A percentile compares a stretch with the other conserved stretches of the same genome.
phyloP scores from a whole-genome alignment of 2,888 invertebrate genomes.

The Pyrrhia umbra region DNA sequence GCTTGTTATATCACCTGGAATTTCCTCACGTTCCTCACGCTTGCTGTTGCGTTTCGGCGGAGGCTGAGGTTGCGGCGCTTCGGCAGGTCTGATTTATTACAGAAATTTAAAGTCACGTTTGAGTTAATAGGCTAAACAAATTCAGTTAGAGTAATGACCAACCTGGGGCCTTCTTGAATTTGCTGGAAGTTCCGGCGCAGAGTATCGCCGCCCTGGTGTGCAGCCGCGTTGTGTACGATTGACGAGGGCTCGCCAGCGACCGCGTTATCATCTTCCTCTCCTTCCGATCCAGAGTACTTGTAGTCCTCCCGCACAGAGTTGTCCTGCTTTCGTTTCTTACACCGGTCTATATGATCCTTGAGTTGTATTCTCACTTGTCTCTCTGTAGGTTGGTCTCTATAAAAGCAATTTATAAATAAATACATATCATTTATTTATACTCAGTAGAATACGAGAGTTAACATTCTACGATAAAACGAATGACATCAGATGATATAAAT shows the following conservation, averaged over 20 bases:
- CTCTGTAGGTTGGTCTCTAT: slow-evolving; percentile 99
- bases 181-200: slow-evolving; percentile 99
- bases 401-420: slow-evolving; percentile 21
- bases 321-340: slow-evolving; percentile 98
- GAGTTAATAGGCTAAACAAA: slow-evolving; percentile 53
- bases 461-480: too few relatives aligned
- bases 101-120: slow-evolving; percentile 53
- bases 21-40: slow-evolving; percentile 91
- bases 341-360: slow-evolving; percentile 99
- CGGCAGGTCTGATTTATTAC: slow-evolving; percentile 91
- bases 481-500: too few relatives aligned
- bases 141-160: slow-evolving; percentile 30
- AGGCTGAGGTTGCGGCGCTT: slow-evolving; percentile 91
- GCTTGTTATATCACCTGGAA: slow-evolving; percentile 83
- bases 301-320: slow-evolving; percentile 94
- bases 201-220: slow-evolving; percentile 96
- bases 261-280: slow-evolving; percentile 98
- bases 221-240: slow-evolving; percentile 95
- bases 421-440: neutral
- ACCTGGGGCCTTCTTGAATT: slow-evolving; percentile 95
- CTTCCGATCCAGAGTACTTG: slow-evolving; percentile 98
- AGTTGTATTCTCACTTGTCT: slow-evolving; percentile 99
- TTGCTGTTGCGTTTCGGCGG: slow-evolving; percentile 91
- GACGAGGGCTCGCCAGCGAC: slow-evolving; percentile 98
- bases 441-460: too few relatives aligned